These are phyloP conservation scores for Callocephalon fimbriatum DNA, from an alignment of 2,113 vertebrate genomes.

Conservation along the genomic window DNA sequence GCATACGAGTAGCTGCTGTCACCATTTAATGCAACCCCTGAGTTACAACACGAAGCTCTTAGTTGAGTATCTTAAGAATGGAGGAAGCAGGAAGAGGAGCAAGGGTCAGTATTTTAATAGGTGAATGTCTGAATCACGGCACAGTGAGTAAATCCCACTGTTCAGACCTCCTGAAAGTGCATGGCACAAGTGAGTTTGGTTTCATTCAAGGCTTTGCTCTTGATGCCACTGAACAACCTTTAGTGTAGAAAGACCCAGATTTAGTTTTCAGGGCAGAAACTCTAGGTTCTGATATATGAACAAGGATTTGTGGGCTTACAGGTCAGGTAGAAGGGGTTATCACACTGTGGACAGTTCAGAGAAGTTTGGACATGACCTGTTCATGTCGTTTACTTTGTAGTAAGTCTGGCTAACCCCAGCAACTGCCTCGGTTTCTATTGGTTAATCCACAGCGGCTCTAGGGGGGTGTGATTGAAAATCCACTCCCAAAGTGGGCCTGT, in stretches of 20 bases:
- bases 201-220: background rate
- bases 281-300: background rate
- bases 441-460: background rate
- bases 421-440: background rate
- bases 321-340: background rate
- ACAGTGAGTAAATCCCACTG: rapidly evolving
- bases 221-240: background rate
- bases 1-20: background rate
- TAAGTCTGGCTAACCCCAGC: background rate
- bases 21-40: background rate
- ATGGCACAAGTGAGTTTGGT: background rate
- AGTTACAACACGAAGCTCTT: background rate
- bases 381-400: background rate
- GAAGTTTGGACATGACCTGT: background rate
- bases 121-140: background rate
- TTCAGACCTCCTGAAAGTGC: background rate
- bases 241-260: background rate
- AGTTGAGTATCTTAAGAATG: background rate
- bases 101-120: background rate
- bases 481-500: background rate
- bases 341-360: background rate
- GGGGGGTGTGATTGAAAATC: background rate
- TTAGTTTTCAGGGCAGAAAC: background rate
- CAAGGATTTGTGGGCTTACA: background rate
- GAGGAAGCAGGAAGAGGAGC: background rate